A percentile compares a stretch with the other conserved stretches of the same genome.
Conservation (phyloP, 2,888 invertebrate species). For the Cephus sareptanus region DNA sequence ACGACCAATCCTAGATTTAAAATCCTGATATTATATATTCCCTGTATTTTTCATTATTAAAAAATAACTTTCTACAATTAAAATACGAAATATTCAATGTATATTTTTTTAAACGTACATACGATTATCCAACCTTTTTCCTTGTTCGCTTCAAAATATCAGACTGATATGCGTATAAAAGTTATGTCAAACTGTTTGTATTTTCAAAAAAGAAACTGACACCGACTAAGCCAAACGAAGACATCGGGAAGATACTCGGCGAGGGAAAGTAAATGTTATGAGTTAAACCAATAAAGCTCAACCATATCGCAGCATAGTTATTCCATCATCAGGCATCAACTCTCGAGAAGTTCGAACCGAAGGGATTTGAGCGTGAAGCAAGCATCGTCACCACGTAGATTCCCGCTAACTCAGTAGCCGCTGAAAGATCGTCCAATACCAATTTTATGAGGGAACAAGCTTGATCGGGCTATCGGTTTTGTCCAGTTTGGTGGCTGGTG, state of each 20-base stretch:
- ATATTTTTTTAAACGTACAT: neutral
- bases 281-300: neutral
- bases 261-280: neutral
- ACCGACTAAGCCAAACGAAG: neutral
- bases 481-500: constrained; percentile 58
- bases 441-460: constrained; percentile 2
- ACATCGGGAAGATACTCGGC: neutral
- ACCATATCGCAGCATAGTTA: neutral
- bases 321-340: neutral
- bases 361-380: neutral
- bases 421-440: neutral
- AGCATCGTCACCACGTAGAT: neutral
- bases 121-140: neutral
- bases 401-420: neutral
- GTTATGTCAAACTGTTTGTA: neutral
- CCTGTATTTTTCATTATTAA: neutral
- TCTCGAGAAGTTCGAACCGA: neutral
- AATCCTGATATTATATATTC: neutral
- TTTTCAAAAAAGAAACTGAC: neutral
- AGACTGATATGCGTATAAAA: neutral
- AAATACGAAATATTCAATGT: neutral
- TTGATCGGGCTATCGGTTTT: constrained; percentile 28
- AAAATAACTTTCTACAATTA: neutral
- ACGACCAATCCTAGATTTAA: neutral
- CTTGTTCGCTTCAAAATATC: neutral